Conservation (phyloP, 2,888 invertebrate species). For the Apodemia hepburni region DNA sequence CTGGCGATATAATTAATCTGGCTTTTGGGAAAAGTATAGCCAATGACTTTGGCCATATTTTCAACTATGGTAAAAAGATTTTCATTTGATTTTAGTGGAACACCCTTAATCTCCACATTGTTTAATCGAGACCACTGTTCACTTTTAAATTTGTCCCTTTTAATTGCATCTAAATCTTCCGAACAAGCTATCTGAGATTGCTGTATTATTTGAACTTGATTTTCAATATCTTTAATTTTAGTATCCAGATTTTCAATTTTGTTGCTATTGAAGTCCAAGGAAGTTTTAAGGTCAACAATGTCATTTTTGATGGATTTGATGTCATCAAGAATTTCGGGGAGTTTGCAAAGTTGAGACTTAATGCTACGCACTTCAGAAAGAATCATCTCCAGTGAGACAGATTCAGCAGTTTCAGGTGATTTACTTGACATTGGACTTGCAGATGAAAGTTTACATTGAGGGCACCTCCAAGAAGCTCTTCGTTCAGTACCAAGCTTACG, state of each 20-base stretch:
- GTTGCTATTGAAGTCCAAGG: neutral
- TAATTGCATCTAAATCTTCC: neutral
- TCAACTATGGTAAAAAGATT: neutral
- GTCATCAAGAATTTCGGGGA: neutral
- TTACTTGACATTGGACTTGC: neutral
- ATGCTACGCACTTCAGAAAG: neutral
- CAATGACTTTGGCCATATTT: too few species aligned
- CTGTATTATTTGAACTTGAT: neutral
- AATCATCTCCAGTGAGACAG: neutral
- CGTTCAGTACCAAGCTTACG: slow-evolving; percentile 2
- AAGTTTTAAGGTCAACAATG: neutral
- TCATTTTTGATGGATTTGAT: neutral
- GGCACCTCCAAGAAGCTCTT: neutral
- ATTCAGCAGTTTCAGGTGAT: neutral
- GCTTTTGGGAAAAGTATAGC: neutral
- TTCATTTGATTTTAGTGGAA: neutral
- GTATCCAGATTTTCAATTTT: neutral
- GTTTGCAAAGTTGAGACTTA: neutral
- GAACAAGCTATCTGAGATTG: neutral
- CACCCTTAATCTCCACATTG: slow-evolving; percentile 3
- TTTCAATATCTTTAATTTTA: neutral
- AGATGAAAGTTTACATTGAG: neutral
- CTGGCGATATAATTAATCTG: slow-evolving; percentile 10
- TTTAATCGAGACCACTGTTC: slow-evolving; percentile 10
- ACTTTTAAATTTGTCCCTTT: neutral